A percentile compares a stretch with the other conserved stretches of the same genome.
Conservation (phyloP, 2,797 vertebrate genomes). For the Phataginus tetradactyla region DNA sequence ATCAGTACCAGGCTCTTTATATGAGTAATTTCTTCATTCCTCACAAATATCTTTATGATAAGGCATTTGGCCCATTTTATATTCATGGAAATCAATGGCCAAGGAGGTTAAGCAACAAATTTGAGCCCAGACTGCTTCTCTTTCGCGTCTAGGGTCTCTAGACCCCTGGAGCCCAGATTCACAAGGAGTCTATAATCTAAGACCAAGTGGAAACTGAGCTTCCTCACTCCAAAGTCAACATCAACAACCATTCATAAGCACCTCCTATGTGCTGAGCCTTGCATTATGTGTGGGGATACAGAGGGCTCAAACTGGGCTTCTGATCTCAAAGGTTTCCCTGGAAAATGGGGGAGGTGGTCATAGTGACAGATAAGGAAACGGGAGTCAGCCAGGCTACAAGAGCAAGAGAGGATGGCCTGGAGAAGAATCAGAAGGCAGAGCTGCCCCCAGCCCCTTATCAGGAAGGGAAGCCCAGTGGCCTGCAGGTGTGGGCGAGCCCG, state of each 20-base stretch:
- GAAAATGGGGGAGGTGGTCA: neutral
- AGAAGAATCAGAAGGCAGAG: neutral
- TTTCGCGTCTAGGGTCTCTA: neutral
- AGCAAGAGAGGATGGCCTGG: neutral
- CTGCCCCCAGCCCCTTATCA: fast-evolving
- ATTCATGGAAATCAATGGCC: fast-evolving
- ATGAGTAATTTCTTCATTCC: neutral
- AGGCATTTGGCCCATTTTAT: neutral
- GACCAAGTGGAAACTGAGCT: neutral
- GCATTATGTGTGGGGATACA: neutral
- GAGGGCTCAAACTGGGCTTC: fast-evolving
- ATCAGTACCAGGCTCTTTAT: fast-evolving
- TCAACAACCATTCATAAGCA: fast-evolving
- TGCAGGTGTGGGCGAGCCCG: too few relatives aligned
- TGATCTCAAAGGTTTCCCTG: neutral
- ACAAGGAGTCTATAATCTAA: neutral
- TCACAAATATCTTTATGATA: too few relatives aligned
- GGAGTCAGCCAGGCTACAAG: neutral
- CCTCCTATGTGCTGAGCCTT: neutral
- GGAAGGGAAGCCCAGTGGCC: neutral
- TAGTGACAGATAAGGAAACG: neutral
- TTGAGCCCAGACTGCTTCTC: neutral
- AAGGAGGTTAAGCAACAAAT: neutral
- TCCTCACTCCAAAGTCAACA: neutral
- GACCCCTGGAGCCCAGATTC: neutral